These are phyloP conservation scores for Drosophila miranda DNA, from an alignment of 1,140 invertebrate species.

Conservation along the genomic window DNA sequence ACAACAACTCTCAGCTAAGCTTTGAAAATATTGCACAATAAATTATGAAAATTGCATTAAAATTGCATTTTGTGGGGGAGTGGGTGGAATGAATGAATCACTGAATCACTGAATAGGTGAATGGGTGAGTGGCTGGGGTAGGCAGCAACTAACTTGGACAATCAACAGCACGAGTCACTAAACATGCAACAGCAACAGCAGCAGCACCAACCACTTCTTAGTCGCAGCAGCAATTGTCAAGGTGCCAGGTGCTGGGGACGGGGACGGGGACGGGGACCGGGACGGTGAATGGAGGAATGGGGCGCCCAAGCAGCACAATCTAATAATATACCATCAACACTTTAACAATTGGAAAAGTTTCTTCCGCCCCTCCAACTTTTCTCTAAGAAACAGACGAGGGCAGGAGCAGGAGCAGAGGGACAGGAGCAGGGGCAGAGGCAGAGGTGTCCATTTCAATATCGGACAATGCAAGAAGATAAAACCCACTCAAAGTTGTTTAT, in stretches of 20 bases:
- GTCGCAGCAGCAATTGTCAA: constrained; percentile 57
- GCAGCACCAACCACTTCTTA: constrained; percentile 15
- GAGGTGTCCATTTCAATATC: too few species aligned
- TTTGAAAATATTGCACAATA: constrained; percentile 70
- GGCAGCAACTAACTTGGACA: constrained; percentile 44
- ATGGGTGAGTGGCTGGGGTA: background rate
- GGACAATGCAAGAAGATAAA: too few species aligned
- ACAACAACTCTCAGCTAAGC: constrained; percentile 33
- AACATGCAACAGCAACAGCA: constrained; percentile 32
- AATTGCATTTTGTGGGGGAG: constrained; percentile 52
- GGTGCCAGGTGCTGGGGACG: constrained; percentile 40
- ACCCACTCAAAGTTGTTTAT: too few species aligned
- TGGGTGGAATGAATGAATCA: constrained; percentile 12
- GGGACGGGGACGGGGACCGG: too few species aligned
- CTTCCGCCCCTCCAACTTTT: background rate
- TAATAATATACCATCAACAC: constrained; percentile 60
- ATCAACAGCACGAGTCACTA: constrained; percentile 71
- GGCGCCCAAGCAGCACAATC: constrained; percentile 34
- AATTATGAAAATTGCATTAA: constrained; percentile 64
- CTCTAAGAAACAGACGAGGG: background rate
- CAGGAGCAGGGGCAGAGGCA: too few species aligned
- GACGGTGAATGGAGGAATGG: background rate
- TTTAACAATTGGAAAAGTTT: constrained; percentile 57
- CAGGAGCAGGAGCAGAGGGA: background rate
- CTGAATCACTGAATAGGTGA: too few species aligned